Evolutionary conservation across 2,797 vertebrate genomes (phyloP).

Genomic region (Onychomys torridus): DNA sequence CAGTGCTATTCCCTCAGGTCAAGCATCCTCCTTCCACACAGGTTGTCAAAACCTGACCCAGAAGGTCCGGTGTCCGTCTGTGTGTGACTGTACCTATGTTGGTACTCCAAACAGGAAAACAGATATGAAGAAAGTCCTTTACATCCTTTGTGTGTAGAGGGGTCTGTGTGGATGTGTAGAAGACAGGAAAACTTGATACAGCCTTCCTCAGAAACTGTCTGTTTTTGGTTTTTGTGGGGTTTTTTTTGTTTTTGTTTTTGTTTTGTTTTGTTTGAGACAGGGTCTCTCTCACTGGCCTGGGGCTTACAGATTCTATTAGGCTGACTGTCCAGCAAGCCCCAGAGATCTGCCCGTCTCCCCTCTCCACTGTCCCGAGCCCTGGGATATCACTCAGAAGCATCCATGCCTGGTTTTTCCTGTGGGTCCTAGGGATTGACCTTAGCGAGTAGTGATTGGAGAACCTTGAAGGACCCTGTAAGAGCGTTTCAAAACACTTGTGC

Average conservation of each 20-base stretch:
- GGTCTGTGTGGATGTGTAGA: not conserved
- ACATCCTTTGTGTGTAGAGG: not conserved
- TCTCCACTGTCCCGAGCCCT: not conserved
- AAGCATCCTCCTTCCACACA: fast-evolving
- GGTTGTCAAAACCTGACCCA: not conserved
- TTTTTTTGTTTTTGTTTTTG: no score
- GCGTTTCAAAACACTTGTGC: not conserved
- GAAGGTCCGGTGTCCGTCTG: not conserved
- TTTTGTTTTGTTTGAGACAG: not conserved
- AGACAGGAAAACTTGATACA: not conserved
- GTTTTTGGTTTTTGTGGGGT: no score
- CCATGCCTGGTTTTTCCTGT: not conserved
- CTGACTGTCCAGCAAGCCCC: not conserved
- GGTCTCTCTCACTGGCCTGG: not conserved
- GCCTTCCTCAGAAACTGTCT: not conserved
- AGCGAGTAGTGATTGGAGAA: not conserved
- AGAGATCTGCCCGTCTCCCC: not conserved
- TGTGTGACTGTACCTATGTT: fast-evolving
- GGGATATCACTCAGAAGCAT: not conserved
- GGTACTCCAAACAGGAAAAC: not conserved
- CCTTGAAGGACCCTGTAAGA: not conserved
- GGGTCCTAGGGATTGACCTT: not conserved
- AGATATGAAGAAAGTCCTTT: fast-evolving
- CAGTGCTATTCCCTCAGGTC: no score
- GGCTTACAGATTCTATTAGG: not conserved